Evolutionary conservation across 2,888 invertebrate genomes (phyloP).

Genomic region (Taenaris catops): DNA sequence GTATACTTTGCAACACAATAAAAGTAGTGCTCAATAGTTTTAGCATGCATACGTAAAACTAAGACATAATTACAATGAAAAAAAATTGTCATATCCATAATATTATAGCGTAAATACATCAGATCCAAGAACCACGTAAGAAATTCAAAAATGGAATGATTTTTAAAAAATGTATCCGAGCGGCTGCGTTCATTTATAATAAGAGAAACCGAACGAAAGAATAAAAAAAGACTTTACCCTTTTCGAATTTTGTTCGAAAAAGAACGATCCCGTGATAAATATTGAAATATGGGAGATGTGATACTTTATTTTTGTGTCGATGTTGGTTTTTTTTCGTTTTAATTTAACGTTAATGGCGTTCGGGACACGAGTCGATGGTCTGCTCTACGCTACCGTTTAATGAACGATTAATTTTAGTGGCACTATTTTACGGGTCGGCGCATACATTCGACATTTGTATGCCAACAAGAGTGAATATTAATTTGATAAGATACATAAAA

Average conservation of each 20-base stretch:
- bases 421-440: no score
- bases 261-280: slow-evolving; percentile 74
- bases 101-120: slow-evolving; percentile 6
- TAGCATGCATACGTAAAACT: no score
- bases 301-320: slow-evolving; percentile 50
- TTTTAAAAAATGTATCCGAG: slow-evolving; percentile 49
- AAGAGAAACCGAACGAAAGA: slow-evolving; percentile 45
- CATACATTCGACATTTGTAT: no score
- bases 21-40: no score
- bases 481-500: no score
- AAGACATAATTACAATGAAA: no score
- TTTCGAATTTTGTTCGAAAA: slow-evolving; percentile 72
- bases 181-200: slow-evolving; percentile 64
- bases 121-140: slow-evolving; percentile 24
- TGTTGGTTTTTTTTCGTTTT: slow-evolving; percentile 29
- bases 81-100: no score
- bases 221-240: slow-evolving; percentile 39
- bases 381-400: slow-evolving; percentile 68
- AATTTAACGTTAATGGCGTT: slow-evolving; percentile 49
- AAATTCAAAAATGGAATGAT: slow-evolving; percentile 57
- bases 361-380: slow-evolving; percentile 53
- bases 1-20: no score
- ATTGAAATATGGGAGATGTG: slow-evolving; percentile 74
- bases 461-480: no score
- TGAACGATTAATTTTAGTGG: slow-evolving; percentile 55